Base-by-base conservation (phyloP, 2,888 invertebrate genomes). In the Harpalus rufipes region DNA sequence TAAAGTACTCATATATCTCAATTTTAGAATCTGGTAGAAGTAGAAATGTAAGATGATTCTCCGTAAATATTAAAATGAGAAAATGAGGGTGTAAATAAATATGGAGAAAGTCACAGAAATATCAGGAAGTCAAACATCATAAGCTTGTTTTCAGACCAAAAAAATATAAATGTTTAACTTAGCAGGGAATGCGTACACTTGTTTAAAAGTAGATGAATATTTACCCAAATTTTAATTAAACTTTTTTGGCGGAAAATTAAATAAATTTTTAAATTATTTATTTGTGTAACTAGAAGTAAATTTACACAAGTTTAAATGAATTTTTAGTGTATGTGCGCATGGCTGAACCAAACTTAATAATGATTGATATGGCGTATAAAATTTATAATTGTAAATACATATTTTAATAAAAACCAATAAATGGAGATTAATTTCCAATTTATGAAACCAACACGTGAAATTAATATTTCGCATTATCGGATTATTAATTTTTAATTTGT, bases 161-260 rank as follows among this genome's bases (percentile, higher is more conserved):
- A 74, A 74, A 68, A 68, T 68, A 68, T 68, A 74, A 74, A 74
- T 74, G 51, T 74, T 74, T 74, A 74, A 74, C 74, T 74, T 74
- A 51, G 16, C 12, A 32, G 18, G 32, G 72, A 18, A 12, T 51
- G 21, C 18, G 41, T 74, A 44, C 51, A 74, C 5, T 74, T 74
- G 21, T 21, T 74, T 18, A 74, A 74, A 78, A 78, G 56, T 78
- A 25, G 25, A 78, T 44, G 78, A 41, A 78, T 78, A 78, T 78
- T 78, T 78, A 58, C 56, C 8, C 56, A 58, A 32, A 25, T 78
- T 78, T 58, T 78, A 58, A 78, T 78, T 78, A 58, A 78, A 78
- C 58, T 74, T 74, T 74, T 74, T 74, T 74, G 74, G 51, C 44
- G 74, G 74, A 74, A 74, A 25, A 78, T 78, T 56, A 78, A 78